Conservation (phyloP, 2,797 vertebrate species). For the Centroberyx gerrardi region DNA sequence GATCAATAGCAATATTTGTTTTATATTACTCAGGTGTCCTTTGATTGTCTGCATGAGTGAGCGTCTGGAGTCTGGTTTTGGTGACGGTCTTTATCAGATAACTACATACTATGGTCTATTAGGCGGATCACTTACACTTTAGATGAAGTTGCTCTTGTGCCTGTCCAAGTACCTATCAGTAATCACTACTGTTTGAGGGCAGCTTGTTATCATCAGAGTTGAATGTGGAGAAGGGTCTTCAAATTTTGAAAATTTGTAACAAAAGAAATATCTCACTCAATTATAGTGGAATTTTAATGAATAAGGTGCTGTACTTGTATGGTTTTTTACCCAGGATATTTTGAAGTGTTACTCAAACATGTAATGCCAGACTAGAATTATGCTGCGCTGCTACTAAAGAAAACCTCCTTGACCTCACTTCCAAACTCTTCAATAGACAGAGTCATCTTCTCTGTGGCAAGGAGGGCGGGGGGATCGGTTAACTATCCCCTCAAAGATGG, state of each 20-base stretch:
- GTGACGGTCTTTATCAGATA: constrained; percentile 76
- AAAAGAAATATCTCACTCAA: constrained; percentile 1
- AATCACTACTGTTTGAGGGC: constrained; percentile 63
- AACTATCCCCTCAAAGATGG: constrained; percentile 75
- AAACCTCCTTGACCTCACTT: constrained; percentile 73
- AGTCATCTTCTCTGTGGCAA: constrained; percentile 69
- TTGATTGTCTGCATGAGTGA: constrained; percentile 76
- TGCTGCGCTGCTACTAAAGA: constrained; percentile 42
- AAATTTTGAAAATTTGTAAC: not conserved
- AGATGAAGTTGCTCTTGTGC: constrained; percentile 68
- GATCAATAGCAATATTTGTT: constrained; percentile 85
- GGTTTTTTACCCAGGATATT: constrained; percentile 9
- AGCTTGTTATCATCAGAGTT: constrained; percentile 61
- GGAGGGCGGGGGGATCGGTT: constrained; percentile 67
- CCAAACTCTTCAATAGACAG: constrained; percentile 70
- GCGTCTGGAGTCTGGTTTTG: constrained; percentile 67
- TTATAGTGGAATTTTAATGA: constrained; percentile 49
- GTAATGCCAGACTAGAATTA: constrained; percentile 36
- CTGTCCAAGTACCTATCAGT: constrained; percentile 66
- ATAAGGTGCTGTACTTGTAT: constrained; percentile 2
- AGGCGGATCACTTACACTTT: constrained; percentile 73
- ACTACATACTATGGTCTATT: constrained; percentile 70
- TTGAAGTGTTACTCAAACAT: constrained; percentile 19
- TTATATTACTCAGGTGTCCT: constrained; percentile 80
- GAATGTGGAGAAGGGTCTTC: constrained; percentile 40